Evolutionary conservation across 2,888 invertebrate species (phyloP), one percentile per base, ranked within the genome.

Genomic region (Poecilus cupreus): DNA sequence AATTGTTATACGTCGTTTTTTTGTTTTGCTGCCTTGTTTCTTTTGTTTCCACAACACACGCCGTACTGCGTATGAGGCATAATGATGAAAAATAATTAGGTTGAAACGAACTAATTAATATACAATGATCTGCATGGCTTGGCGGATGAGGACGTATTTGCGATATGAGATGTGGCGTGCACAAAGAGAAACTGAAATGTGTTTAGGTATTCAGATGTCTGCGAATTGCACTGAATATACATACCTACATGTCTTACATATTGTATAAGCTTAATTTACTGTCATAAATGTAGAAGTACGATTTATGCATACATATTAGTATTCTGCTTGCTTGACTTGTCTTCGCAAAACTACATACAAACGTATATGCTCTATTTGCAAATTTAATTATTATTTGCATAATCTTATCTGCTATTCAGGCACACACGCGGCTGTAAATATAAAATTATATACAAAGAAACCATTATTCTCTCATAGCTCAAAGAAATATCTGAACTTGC

Each of bases 221-320:
- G 20, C 20, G 10, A 54, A 22, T 8, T 32, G 32, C 54, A 20
- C 51, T 24, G 60, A 60, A 60, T 60, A 60, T 60, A 60, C 60
- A 60, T 22, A 51, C 51, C 64, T 20, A 68, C 64, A 37, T 68
- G 64, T 68, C 72, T 72, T 46, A 72, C 72, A 72, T 72, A 46
- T 72, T 72, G 16, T 46, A 77, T 60, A 43, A 43, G 77, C 32
- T 76, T 77, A 77, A 77, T 77, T 77, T 77, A 77, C 60, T 77
- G 43, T 57, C 60, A 54, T 77, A 54, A 57, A 57, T 60, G 60
- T 60, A 22, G 39, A 60, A 54, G 20, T 20, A 43, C 77, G 43
- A 46, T 72, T n/a, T 72, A 37, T 60, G 77, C 77, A 77, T 57
- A 76, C 57, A 39, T 77, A 57, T 77, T 39, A 60, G 60, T 22